A percentile compares a stretch with the other conserved stretches of the same genome.
phyloP scores from a whole-genome alignment of 2,888 invertebrate genomes.

The Nasonovia ribisnigri region DNA sequence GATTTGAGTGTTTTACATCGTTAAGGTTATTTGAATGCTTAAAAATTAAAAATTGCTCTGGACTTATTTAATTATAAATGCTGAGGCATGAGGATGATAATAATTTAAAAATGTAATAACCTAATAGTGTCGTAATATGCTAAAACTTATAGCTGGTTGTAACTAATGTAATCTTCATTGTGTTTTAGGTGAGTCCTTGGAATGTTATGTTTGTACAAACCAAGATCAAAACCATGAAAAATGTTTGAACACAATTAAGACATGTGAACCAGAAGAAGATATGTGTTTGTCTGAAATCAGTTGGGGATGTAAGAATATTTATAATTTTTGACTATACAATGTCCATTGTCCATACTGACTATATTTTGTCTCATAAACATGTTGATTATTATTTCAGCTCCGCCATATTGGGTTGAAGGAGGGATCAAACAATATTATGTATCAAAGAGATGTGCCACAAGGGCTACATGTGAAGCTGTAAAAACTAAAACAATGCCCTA shows the following conservation, averaged over 20 bases:
- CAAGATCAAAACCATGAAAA: conserved; percentile 94
- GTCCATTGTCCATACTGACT: background rate
- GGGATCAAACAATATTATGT: conserved; percentile 94
- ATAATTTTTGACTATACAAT: background rate
- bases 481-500: conserved; percentile 80
- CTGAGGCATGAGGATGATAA: background rate
- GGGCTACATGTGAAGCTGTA: conserved; percentile 81
- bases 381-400: conserved; percentile 72
- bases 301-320: conserved; percentile 83
- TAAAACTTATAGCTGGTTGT: background rate
- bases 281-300: conserved; percentile 89
- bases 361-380: conserved; percentile 21
- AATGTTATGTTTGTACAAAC: conserved; percentile 95
- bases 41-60: no score
- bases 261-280: conserved; percentile 89
- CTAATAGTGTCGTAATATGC: background rate
- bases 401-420: conserved; percentile 95
- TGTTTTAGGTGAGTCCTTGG: conserved; percentile 77
- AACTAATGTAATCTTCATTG: background rate
- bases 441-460: conserved; percentile 89
- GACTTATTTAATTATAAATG: background rate
- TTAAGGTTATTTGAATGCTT: no score
- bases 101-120: background rate
- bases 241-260: conserved; percentile 90
- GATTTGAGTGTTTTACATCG: background rate